Percentiles rank a stretch among this genome's conserved stretches.
These are phyloP conservation scores for Auanema sp. DNA, from an alignment of 2,888 invertebrate genomes.

Conservation along the genomic window DNA sequence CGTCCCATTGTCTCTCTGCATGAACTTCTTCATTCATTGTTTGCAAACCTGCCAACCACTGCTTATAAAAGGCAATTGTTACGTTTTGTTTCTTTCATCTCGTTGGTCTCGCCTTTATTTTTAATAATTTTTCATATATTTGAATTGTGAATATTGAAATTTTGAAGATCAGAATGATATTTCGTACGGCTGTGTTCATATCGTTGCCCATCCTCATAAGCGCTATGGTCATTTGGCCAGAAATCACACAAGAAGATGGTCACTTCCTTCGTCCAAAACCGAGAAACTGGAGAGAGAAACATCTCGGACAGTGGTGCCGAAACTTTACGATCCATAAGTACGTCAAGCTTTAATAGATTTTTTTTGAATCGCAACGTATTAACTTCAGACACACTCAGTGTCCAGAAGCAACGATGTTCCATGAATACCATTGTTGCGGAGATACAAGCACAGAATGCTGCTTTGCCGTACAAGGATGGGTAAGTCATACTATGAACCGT, in stretches of 20 bases:
- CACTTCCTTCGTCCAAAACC: slow-evolving; percentile 31
- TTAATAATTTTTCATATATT: too few relatives aligned
- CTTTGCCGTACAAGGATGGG: slow-evolving; percentile 59
- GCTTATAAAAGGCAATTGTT: too few relatives aligned
- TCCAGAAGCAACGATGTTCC: slow-evolving; percentile 54
- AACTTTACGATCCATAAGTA: slow-evolving; percentile 55
- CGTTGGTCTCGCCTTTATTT: too few relatives aligned
- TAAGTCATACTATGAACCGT: slow-evolving; percentile 11
- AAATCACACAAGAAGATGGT: slow-evolving; percentile 22
- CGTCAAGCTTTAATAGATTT: slow-evolving; percentile 11
- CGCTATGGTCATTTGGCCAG: slow-evolving; percentile 34
- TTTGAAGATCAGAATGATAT: too few relatives aligned
- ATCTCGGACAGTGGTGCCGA: slow-evolving; percentile 61
- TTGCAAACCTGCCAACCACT: too few relatives aligned
- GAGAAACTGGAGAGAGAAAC: slow-evolving; percentile 53
- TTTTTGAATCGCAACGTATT: neutral
- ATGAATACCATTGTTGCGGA: slow-evolving; percentile 61
- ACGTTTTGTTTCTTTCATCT: too few relatives aligned
- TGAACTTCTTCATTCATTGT: too few relatives aligned
- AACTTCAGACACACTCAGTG: slow-evolving; percentile 58
- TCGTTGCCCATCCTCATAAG: neutral
- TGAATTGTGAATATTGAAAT: too few relatives aligned
- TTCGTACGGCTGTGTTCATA: neutral
- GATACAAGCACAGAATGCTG: slow-evolving; percentile 55
- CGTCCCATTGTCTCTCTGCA: too few relatives aligned